phyloP scores from a whole-genome alignment of 2,113 vertebrate species.

The Andinoacara biseriatus region DNA sequence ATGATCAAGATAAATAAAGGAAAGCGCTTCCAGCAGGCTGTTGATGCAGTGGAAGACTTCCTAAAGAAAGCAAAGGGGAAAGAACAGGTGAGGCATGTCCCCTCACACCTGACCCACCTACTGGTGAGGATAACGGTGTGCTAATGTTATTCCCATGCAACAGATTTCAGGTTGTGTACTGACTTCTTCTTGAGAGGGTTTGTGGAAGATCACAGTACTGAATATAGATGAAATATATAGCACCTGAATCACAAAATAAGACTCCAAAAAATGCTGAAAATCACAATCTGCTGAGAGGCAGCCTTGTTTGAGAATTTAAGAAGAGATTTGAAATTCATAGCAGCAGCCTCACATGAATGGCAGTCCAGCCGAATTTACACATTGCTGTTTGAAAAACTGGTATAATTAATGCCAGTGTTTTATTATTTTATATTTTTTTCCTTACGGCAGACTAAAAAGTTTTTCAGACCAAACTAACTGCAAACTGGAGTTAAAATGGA shows the following conservation, averaged over 20 bases:
- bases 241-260: no score
- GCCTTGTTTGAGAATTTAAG: background rate
- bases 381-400: no score
- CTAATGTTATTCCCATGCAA: background rate
- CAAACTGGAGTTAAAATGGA: background rate
- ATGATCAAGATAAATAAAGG: constrained; percentile 99
- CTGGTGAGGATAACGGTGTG: no score
- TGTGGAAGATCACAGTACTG: background rate
- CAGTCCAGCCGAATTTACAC: no score
- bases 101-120: no score
- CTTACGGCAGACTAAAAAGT: no score
- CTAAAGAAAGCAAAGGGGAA: constrained; percentile 94
- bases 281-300: background rate
- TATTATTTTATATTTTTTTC: no score
- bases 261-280: background rate
- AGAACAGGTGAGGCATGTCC: constrained; percentile 84
- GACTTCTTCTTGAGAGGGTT: no score
- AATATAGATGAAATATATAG: background rate
- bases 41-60: constrained; percentile 97
- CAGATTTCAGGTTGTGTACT: background rate
- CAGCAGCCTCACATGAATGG: background rate
- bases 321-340: background rate
- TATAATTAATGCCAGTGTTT: background rate
- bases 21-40: constrained; percentile 97
- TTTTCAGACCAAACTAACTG: no score